A percentile compares a stretch with the other conserved stretches of the same genome.
Evolutionary conservation across 2,888 invertebrate species (phyloP).

Genomic region (Parasteatoda lunata): DNA sequence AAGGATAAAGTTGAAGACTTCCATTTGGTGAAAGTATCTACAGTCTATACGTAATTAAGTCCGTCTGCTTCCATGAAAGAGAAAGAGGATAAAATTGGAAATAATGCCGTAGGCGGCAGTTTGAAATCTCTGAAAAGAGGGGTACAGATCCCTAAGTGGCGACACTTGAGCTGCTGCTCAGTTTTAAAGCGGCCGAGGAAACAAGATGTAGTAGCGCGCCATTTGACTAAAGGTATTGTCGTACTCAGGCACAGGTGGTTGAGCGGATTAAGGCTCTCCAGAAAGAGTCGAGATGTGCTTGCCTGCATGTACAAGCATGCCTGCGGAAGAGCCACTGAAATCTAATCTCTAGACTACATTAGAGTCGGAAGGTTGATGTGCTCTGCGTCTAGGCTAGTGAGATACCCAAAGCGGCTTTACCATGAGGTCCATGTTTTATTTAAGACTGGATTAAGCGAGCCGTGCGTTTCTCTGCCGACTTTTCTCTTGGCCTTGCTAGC

Average conservation of each 20-base stretch:
- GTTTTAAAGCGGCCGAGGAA: conserved; percentile 54
- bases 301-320: conserved; percentile 5
- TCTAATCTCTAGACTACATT: conserved; percentile 69
- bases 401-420: conserved; percentile 68
- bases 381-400: conserved; percentile 21
- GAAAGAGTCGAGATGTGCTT: conserved; percentile 15
- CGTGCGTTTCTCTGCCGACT: conserved; percentile 55
- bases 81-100: conserved; percentile 56
- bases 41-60: conserved; percentile 16
- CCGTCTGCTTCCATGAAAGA: not conserved
- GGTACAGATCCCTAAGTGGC: conserved; percentile 49
- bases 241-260: conserved; percentile 63
- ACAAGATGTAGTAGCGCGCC: conserved; percentile 60
- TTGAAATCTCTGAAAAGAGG: conserved; percentile 41
- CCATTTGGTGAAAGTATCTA: conserved; percentile 1
- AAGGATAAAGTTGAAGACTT: not conserved
- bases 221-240: conserved; percentile 68
- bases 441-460: conserved; percentile 68
- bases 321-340: conserved; percentile 43
- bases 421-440: conserved; percentile 69
- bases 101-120: conserved; percentile 43
- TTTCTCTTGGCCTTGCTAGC: conserved; percentile 37
- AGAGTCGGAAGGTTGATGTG: conserved; percentile 63
- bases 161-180: conserved; percentile 64
- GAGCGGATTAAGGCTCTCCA: conserved; percentile 64